Base-by-base conservation (phyloP, 1,140 invertebrate genomes). In the Zophobas morio region DNA sequence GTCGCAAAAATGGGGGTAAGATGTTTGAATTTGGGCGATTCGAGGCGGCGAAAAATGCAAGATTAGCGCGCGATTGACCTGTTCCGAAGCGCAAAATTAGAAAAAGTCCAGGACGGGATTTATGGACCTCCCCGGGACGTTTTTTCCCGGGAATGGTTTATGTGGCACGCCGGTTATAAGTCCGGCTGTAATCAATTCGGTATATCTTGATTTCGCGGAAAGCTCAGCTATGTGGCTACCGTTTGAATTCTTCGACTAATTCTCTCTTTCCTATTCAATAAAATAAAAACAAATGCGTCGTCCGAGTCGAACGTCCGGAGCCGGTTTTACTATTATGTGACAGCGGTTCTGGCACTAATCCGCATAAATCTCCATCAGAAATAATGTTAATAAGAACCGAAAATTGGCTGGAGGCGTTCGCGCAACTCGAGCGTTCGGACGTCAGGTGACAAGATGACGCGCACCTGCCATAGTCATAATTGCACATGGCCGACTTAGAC, bases 191-290 rank as follows among this genome's bases (percentile, higher is more conserved):
- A 78, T 78, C 77, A 75, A 78, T 78, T 60, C 72, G 57, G 63
- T 53, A 78, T 78, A 78, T 78, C 77, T 78, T 75, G 77, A 78
- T 78, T 78, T 78, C 77, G 77, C 77, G 56, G 77, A 78, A 75
- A 74, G 53, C 56, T 47, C 54, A 63, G 36, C 70, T 71, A 57
- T 77, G 51, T 47, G 77, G 77, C 77, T 78, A 78, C 77, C 77
- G 77, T 78, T 78, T 54, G 73, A 70, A 78, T 78, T 72, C 76
- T 57, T 77, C 54, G 57, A 66, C 60, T 66, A 66, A 66, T 66
- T 66, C 60, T 42, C 56, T 60, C 60, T 66, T 66, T 66, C 40
- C 60, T 66, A 66, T 66, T 66, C 60, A 36, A 66, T 66, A 66
- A 66, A 66, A 66, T 36, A 42, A 66, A 42, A 66, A 66, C n/a